Base-by-base conservation (phyloP, 2,797 vertebrate species). In the Helicolenus hilgendorfi region DNA sequence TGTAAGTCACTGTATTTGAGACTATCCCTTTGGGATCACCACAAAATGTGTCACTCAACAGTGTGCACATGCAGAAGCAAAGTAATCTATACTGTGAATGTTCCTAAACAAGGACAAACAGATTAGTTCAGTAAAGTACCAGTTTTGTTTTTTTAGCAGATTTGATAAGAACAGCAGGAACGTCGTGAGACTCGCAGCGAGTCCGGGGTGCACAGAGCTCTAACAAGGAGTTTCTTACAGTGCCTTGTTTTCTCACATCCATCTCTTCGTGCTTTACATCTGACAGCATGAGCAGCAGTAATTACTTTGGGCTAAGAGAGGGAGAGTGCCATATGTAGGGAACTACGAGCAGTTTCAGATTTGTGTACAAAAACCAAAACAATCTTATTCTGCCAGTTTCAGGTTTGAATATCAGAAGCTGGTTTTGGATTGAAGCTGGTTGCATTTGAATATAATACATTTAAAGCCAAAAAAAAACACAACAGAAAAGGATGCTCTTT, bases 61-160 rank as follows among this genome's bases (percentile, higher is more conserved):
- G 6, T 2, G 14, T 9, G 15, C 31, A 31, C 31, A 56, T 24
- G 59, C 53, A 53, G 2, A 45, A 31, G 22, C 20, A 45, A 31
- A 60, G 8, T 18, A 5, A n/a, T 72, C 26, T 22, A 63, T 58
- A 18, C 29, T 58, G 26, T 62, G 14, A 31, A 45, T 33, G 31
- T 62, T 63, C 67, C 67, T 60, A 24, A 63, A 63, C 53, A 38
- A 56, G 45, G 58, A 71, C 33, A 74, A 67, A 53, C 22, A 31
- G 8, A 26, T 56, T 3, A 7, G 24, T 62, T 33, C 4, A 29
- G 29, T 24, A 3, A 20, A 53, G 15, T 68, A 68, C 15, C 11
- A 27, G 55, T 60, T 79, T 75, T 26, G 35, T 62, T 79, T 69
- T 79, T 65, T 70, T 35, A 58, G 62, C 26, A 20, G 26, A 45